Evolutionary conservation across 1,140 invertebrate genomes (phyloP), one percentile per base, ranked within the genome.

Genomic region (Uloborus diversus): DNA sequence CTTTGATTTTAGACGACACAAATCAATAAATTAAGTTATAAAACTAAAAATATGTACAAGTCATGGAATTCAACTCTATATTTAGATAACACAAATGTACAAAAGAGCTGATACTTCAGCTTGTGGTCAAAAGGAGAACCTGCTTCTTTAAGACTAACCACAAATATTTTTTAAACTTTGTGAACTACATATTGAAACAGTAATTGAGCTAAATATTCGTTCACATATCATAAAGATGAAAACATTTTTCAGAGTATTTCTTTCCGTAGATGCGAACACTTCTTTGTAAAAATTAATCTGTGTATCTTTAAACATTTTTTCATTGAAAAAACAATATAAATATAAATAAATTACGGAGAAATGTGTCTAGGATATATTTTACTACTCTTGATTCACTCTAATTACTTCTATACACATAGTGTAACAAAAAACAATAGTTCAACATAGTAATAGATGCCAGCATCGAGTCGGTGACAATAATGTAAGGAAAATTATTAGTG

Each of bases 21-120:
- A 78, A 78, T 65, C 66, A 78, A 78, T 78, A 78, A 78, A 78
- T 76, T 76, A 76, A 76, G 65, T 78, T 64, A 78, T 78, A 78
- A 37, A 66, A 65, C 42, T 53, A n/a, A 14, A 14, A 53, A 75
- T 78, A 78, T 78, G 33, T 78, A 78, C 73, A 78, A 56, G 30
- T 75, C 51, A 64, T 75, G 20, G 42, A 33, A 73, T 33, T 47
- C 53, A 27, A 23, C 32, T 20, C 42, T 2, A 27, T 20, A 47
- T 57, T n/a, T 56, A 33, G n/a, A 27, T 35, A 59, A 7, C 4
- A 2, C 9, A 71, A 59, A 59, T 56, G 25, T 27, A 11, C 25
- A 17, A 30, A 32, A 13, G 13, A 71, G 23, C 33, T 13, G 14
- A 32, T 28, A 33, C 23, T 59, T 33, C 30, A 0, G 5, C 17